These are phyloP conservation scores for Xiphophorus hellerii DNA, from an alignment of 2,113 vertebrate species.

Conservation along the genomic window DNA sequence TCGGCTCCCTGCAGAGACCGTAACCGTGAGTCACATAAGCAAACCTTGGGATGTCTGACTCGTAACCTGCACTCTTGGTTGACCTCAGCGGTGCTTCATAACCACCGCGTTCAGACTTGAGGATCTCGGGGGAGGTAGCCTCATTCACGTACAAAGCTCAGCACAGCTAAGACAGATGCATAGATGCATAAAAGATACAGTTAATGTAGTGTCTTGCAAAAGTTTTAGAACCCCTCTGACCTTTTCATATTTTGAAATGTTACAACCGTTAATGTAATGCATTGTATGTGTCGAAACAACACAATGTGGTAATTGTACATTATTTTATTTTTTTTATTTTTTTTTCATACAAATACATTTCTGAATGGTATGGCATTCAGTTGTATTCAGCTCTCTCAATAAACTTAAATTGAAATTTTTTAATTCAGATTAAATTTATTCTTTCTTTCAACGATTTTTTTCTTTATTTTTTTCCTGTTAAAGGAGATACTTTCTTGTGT, in stretches of 20 bases:
- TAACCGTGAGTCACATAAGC: constrained; percentile 38
- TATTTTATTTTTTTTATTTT: too few species aligned
- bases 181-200: constrained; percentile 12
- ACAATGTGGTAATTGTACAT: too few species aligned
- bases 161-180: constrained; percentile 33
- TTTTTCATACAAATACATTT: too few species aligned
- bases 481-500: too few species aligned
- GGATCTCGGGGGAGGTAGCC: constrained; percentile 34
- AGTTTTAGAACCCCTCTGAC: neutral
- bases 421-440: too few species aligned
- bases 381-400: neutral
- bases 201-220: neutral
- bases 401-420: too few species aligned
- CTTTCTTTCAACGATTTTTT: too few species aligned
- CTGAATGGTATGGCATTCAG: too few species aligned
- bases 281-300: too few species aligned
- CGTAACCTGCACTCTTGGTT: constrained; percentile 25
- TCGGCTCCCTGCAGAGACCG: constrained; percentile 30
- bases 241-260: neutral
- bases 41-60: constrained; percentile 34
- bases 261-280: neutral
- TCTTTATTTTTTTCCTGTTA: too few species aligned
- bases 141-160: constrained; percentile 24
- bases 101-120: constrained; percentile 29
- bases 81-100: constrained; percentile 44